Evolutionary conservation across 1,140 invertebrate species (phyloP).

Genomic region (Drosophila kurseongensis): DNA sequence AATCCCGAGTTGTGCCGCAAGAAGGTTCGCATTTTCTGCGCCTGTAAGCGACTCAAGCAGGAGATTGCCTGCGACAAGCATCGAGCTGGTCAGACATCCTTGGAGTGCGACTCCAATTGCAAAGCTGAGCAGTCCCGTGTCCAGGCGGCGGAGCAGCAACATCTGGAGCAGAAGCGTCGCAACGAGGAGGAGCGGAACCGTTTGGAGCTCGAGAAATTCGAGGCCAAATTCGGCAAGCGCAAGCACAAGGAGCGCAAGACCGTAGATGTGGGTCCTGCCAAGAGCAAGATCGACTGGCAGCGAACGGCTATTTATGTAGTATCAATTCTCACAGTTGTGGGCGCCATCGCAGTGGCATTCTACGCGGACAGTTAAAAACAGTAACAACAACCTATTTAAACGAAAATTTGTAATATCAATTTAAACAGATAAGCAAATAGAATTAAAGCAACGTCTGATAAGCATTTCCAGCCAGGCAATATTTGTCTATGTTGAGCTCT

Average conservation of each 20-base stretch:
- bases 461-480: slow-evolving; percentile 16
- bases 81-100: slow-evolving; percentile 85
- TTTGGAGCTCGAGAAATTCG: slow-evolving; percentile 89
- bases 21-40: slow-evolving; percentile 91
- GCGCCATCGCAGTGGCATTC: slow-evolving; percentile 65
- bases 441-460: slow-evolving; percentile 43
- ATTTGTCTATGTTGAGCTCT: slow-evolving; percentile 37
- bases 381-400: slow-evolving; percentile 20
- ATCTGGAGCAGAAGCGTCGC: slow-evolving; percentile 86
- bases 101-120: slow-evolving; percentile 89
- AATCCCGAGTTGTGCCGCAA: slow-evolving; percentile 89
- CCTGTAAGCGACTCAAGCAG: slow-evolving; percentile 89
- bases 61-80: slow-evolving; percentile 90
- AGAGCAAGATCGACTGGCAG: slow-evolving; percentile 64
- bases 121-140: slow-evolving; percentile 85
- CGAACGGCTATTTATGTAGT: slow-evolving; percentile 46
- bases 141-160: slow-evolving; percentile 85
- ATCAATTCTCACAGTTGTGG: slow-evolving; percentile 41
- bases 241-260: slow-evolving; percentile 85
- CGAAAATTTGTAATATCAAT: slow-evolving; percentile 39
- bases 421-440: slow-evolving; percentile 34
- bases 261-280: slow-evolving; percentile 45
- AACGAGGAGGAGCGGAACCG: slow-evolving; percentile 88
- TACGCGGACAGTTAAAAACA: slow-evolving; percentile 67
- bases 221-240: slow-evolving; percentile 89